Evolutionary conservation across 2,888 invertebrate genomes (phyloP).

Genomic region (Napeogenes inachia): DNA sequence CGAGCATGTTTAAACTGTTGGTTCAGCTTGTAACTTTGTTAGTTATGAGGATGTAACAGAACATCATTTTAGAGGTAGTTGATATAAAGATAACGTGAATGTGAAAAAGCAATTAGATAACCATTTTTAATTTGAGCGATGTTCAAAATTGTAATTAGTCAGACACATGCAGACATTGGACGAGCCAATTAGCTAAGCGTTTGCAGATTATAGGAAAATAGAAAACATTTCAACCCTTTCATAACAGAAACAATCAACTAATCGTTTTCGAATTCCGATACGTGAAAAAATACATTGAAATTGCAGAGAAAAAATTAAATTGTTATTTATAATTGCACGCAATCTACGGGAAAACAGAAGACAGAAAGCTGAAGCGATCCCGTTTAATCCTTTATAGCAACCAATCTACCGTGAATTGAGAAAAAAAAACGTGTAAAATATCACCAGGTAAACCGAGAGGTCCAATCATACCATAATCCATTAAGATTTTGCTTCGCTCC

Average conservation of each 20-base stretch:
- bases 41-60: neutral
- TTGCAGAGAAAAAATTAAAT: conserved; percentile 49
- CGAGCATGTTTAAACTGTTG: conserved; percentile 3
- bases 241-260: conserved; percentile 43
- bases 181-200: conserved; percentile 28
- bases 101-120: too few species aligned
- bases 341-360: conserved; percentile 30
- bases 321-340: conserved; percentile 59
- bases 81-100: too few species aligned
- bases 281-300: conserved; percentile 38
- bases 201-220: conserved; percentile 21
- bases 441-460: conserved; percentile 62
- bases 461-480: conserved; percentile 75
- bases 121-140: too few species aligned
- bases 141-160: neutral
- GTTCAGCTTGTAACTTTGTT: conserved; percentile 2
- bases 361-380: conserved; percentile 38
- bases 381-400: conserved; percentile 54
- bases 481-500: conserved; percentile 71
- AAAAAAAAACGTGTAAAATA: conserved; percentile 52
- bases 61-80: too few species aligned
- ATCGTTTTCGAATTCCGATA: conserved; percentile 40
- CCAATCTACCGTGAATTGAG: conserved; percentile 42
- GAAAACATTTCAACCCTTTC: conserved; percentile 34
- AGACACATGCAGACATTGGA: conserved; percentile 18